Conservation (phyloP, 2,797 vertebrate species). For the Coluber constrictor region DNA sequence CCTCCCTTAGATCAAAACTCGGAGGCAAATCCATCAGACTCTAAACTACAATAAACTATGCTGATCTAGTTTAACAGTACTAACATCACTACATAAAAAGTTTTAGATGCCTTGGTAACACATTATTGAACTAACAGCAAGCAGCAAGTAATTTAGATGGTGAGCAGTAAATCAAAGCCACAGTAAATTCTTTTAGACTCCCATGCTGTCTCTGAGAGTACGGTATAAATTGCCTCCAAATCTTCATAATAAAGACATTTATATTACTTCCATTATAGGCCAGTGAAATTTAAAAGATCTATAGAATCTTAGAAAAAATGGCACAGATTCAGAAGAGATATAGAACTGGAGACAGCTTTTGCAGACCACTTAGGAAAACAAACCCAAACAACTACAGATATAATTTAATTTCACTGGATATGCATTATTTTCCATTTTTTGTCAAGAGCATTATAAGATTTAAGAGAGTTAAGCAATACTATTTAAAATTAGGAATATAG, state of each 20-base stretch:
- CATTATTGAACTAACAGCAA: constrained; percentile 1
- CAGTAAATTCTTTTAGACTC: constrained; percentile 1
- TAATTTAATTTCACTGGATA: neutral
- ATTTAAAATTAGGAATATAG: neutral
- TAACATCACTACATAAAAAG: neutral
- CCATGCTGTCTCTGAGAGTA: constrained; percentile 5
- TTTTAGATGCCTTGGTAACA: neutral
- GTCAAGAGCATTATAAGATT: neutral
- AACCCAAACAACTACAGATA: neutral
- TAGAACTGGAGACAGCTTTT: neutral
- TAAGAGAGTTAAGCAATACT: neutral
- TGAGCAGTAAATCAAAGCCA: constrained; percentile 11
- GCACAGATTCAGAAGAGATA: neutral
- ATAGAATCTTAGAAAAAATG: neutral
- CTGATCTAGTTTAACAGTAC: neutral
- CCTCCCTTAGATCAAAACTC: neutral
- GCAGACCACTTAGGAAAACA: neutral
- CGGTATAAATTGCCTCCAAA: neutral
- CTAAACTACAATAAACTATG: neutral
- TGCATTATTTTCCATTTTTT: neutral
- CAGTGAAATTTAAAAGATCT: neutral
- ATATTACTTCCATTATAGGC: constrained; percentile 5
- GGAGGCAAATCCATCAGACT: neutral
- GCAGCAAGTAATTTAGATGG: neutral
- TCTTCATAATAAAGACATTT: neutral